Conservation (phyloP, 1,140 invertebrate species). For the Eurosta solidaginis region DNA sequence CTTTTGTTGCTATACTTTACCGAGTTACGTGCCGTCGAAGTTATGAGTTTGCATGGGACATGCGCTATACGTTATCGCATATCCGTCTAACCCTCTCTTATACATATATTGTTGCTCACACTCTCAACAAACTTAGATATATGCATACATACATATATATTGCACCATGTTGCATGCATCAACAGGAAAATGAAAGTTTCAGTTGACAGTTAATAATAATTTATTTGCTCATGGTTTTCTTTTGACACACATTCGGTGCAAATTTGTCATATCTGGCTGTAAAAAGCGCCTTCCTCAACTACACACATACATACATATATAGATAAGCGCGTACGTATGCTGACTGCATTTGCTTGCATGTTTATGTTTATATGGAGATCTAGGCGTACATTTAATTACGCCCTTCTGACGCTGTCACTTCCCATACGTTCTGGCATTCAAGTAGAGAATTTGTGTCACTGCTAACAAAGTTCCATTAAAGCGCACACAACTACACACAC, state of each 20-base stretch:
- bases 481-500: neutral
- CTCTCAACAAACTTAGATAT: neutral
- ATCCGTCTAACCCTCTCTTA: neutral
- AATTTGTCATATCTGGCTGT: constrained; percentile 16
- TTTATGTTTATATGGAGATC: too few relatives aligned
- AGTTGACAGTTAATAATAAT: constrained; percentile 29
- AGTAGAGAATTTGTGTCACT: neutral
- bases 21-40: constrained; percentile 19
- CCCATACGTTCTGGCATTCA: neutral
- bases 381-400: constrained; percentile 9
- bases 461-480: neutral
- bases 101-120: neutral
- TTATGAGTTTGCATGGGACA: neutral
- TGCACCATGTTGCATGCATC: constrained; percentile 15
- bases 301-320: too few relatives aligned
- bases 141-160: neutral
- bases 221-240: constrained; percentile 15
- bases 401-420: neutral
- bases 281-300: neutral
- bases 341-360: too few relatives aligned
- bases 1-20: constrained; percentile 9
- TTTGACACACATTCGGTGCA: constrained; percentile 22
- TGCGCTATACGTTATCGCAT: neutral
- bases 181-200: constrained; percentile 11
- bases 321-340: neutral